These are phyloP conservation scores for Halisarca cf. caerulea DNA, from an alignment of 37 sponge, comb jelly and placozoan genomes.

Conservation along the genomic window DNA sequence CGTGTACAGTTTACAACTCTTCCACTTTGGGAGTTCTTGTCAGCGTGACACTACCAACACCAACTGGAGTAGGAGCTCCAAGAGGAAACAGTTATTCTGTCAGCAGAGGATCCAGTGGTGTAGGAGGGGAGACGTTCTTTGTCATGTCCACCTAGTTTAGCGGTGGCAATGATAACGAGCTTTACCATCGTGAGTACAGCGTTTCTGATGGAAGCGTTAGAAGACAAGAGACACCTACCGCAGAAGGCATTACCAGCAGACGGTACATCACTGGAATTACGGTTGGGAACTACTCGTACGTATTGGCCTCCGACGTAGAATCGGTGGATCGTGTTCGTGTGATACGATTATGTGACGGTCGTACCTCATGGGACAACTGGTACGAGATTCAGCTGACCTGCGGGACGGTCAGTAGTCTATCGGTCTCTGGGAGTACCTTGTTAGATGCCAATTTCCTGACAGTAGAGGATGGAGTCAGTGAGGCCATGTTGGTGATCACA, in stretches of 20 bases:
- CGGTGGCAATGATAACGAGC: background rate
- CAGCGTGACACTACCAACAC: no score
- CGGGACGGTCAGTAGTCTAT: background rate
- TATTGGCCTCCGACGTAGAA: background rate
- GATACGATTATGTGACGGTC: background rate
- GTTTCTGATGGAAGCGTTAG: background rate
- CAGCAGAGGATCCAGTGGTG: background rate
- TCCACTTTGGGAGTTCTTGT: background rate
- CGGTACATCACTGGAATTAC: background rate
- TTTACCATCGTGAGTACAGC: slow-evolving; percentile 17
- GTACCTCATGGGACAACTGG: slow-evolving; percentile 15
- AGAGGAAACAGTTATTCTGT: background rate
- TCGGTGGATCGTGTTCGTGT: background rate
- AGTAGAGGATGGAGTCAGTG: background rate
- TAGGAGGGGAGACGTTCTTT: slow-evolving; percentile 20
- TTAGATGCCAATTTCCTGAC: background rate
- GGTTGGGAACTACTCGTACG: background rate
- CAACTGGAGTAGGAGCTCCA: background rate
- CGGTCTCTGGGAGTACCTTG: background rate
- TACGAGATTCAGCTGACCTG: slow-evolving; percentile 14
- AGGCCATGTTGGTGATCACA: background rate
- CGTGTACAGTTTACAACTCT: slow-evolving; percentile 3
- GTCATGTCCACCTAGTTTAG: background rate
- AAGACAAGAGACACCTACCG: background rate
- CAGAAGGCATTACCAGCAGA: background rate